Percentiles rank a stretch among this genome's conserved stretches.
Conservation (phyloP, 2,113 vertebrate species). For the Aleadryas rufinucha region DNA sequence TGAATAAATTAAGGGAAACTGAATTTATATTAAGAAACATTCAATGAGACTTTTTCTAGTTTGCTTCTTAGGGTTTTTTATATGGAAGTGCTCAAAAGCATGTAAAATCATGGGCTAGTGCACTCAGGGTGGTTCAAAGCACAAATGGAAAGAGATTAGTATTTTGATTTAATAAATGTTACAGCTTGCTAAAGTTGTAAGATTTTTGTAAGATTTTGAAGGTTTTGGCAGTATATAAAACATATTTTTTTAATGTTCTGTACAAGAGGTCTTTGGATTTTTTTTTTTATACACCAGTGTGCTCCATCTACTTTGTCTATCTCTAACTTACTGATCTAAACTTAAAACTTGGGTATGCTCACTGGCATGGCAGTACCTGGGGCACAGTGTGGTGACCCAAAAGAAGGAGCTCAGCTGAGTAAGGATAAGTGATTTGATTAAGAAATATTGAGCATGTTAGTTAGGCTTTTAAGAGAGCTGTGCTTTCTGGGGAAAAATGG, state of each 20-base stretch:
- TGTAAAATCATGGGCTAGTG: not conserved
- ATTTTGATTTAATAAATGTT: not conserved
- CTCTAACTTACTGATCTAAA: not conserved
- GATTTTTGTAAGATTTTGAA: not conserved
- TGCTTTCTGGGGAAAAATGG: not conserved
- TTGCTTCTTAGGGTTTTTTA: not conserved
- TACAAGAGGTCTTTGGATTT: not conserved
- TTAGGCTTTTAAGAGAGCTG: not conserved
- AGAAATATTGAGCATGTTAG: not conserved
- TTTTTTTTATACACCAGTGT: not conserved
- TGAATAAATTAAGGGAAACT: not conserved
- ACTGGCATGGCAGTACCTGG: not conserved
- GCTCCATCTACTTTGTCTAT: not conserved
- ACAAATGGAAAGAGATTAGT: not conserved
- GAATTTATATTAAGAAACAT: not conserved
- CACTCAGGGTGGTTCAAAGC: not conserved
- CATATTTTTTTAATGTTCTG: not conserved
- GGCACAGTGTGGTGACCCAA: not conserved
- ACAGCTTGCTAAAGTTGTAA: not conserved
- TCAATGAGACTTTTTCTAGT: not conserved
- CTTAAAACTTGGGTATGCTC: not conserved
- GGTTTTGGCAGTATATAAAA: not conserved
- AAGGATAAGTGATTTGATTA: not conserved
- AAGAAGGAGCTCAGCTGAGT: not conserved
- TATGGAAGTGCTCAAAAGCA: not conserved